Base-by-base conservation (phyloP, 2,113 vertebrate species). In the Sakesphorus luctuosus region DNA sequence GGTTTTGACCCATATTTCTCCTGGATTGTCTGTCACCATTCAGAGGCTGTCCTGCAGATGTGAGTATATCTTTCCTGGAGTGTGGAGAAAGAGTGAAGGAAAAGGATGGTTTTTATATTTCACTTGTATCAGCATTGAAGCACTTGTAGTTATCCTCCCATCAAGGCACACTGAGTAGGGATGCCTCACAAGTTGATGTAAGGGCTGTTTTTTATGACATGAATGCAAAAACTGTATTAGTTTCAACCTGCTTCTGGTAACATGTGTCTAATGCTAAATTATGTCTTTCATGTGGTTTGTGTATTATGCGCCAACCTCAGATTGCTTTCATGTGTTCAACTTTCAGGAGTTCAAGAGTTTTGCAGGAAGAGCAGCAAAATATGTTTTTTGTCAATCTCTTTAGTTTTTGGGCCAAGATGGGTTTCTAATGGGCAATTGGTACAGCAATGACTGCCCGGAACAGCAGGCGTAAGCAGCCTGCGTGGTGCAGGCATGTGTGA, bases 181-280 rank as follows among this genome's bases (percentile, higher is more conserved):
- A 76, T 1, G 20, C 58, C 49, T 76, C 77, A 82, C 26, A 86
- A 59, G 61, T 82, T 6, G 0, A 47, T 49, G 5, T 38, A 89
- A 96, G n/a, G 10, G 14, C 63, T 89, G 28, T 68, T 23, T 90
- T 96, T 97, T 95, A 93, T 91, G 78, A 58, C 38, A 55, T 91
- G 53, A 67, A 91, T 82, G 66, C 72, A 89, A 89, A 80, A 67
- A 29, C 25, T 69, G 40, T 76, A 94, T 98, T 93, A 72, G 76
- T 96, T 97, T 95, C 88, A 96, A 91, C 81, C 72, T 89, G 89
- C 88, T 97, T 85, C 94, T 68, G 84, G 81, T 87, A 93, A 87
- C 58, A 78, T 36, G 36, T 83, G 81, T 55, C 85, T 96, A 92
- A 76, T 84, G n/a, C 82, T 93, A 96, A 97, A 95, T 77, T 87